Percentiles rank a stretch among this genome's conserved stretches.
Evolutionary conservation across 2,888 invertebrate species (phyloP).

Genomic region (Hedya salicella): DNA sequence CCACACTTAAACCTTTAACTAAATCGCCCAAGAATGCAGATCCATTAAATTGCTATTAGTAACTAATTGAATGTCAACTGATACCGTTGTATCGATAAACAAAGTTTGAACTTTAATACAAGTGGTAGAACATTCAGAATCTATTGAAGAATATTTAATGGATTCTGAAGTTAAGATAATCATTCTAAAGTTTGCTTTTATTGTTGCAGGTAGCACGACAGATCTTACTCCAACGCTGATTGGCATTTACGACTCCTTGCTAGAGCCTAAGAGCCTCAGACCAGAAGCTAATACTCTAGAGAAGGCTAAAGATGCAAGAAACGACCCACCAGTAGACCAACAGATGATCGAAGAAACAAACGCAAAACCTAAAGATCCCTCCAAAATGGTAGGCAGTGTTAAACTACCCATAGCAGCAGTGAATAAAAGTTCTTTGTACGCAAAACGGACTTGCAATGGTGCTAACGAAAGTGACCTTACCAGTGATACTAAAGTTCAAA

Average conservation of each 20-base stretch:
- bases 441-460: constrained; percentile 72
- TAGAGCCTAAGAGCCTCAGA: constrained; percentile 76
- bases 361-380: constrained; percentile 62
- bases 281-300: constrained; percentile 66
- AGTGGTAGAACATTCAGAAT: not conserved
- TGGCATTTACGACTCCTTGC: constrained; percentile 93
- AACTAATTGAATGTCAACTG: constrained; percentile 54
- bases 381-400: constrained; percentile 71
- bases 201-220: constrained; percentile 91
- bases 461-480: constrained; percentile 62
- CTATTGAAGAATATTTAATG: not conserved
- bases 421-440: constrained; percentile 76
- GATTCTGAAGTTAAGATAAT: constrained; percentile 15
- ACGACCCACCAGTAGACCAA: constrained; percentile 72
- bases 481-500: constrained; percentile 67
- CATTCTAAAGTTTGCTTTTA: constrained; percentile 47
- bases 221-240: constrained; percentile 94
- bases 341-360: constrained; percentile 58
- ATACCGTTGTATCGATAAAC: not conserved
- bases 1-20: constrained; percentile 14
- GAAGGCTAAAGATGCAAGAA: constrained; percentile 81
- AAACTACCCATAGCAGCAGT: constrained; percentile 74
- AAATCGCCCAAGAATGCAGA: constrained; percentile 50
- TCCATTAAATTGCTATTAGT: constrained; percentile 58
- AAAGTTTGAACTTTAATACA: constrained; percentile 9